These are phyloP conservation scores for Euproctis similis DNA, from an alignment of 2,888 invertebrate species.

Conservation along the genomic window DNA sequence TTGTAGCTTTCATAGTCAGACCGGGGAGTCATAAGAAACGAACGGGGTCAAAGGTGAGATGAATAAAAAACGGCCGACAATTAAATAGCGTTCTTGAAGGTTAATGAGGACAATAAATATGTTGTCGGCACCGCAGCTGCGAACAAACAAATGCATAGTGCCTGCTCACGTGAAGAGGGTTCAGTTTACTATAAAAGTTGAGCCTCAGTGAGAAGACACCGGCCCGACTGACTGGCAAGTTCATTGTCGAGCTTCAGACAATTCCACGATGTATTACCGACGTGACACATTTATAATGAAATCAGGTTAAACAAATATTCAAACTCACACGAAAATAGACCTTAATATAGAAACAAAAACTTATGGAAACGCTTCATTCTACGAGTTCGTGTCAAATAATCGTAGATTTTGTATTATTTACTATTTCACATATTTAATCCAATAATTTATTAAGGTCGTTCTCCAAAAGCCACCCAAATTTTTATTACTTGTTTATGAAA, in stretches of 20 bases:
- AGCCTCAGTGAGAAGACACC: constrained; percentile 32
- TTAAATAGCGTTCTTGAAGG: constrained; percentile 76
- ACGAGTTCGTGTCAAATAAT: constrained; percentile 28
- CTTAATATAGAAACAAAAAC: constrained; percentile 9
- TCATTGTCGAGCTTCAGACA: constrained; percentile 50
- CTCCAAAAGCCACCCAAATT: constrained; percentile 46
- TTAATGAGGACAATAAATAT: constrained; percentile 76
- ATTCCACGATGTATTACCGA: constrained; percentile 41
- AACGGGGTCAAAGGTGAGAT: constrained; percentile 73
- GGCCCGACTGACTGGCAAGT: constrained; percentile 52
- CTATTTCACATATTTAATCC: constrained; percentile 27
- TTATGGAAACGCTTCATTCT: constrained; percentile 28
- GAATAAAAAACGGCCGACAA: constrained; percentile 76
- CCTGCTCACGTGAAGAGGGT: constrained; percentile 67
- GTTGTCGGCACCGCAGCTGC: constrained; percentile 75
- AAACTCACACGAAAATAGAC: constrained; percentile 24
- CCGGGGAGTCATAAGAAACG: constrained; percentile 72
- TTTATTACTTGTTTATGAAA: constrained; percentile 53
- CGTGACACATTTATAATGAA: constrained; percentile 47
- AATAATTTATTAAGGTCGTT: constrained; percentile 38
- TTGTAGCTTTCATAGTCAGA: constrained; percentile 70
- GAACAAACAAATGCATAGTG: constrained; percentile 67
- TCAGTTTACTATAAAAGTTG: constrained; percentile 25
- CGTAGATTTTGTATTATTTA: constrained; percentile 29
- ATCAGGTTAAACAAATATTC: constrained; percentile 44